These are phyloP conservation scores for Anthopleura xanthogrammica DNA, from an alignment of 92 coral and sea anemone genomes.

Conservation along the genomic window DNA sequence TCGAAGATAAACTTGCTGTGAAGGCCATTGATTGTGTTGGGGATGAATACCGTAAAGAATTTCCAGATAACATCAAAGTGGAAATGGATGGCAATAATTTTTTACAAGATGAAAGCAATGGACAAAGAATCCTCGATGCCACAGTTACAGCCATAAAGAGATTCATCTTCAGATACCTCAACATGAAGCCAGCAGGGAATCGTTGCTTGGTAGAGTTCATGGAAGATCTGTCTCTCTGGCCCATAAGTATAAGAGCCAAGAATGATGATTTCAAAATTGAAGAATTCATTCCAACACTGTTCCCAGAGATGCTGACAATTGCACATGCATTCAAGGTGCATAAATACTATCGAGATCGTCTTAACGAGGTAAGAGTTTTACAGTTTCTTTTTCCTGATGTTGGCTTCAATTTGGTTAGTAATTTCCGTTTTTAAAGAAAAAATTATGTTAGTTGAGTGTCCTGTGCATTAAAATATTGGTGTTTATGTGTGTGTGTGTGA, in stretches of 20 bases:
- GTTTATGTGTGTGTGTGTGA: too few species aligned
- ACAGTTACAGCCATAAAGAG: slow-evolving; percentile 76
- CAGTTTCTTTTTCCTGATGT: background rate
- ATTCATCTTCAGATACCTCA: slow-evolving; percentile 87
- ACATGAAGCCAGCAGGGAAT: slow-evolving; percentile 63
- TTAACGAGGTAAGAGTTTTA: slow-evolving; percentile 21
- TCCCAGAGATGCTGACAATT: slow-evolving; percentile 46
- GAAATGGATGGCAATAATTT: slow-evolving; percentile 23
- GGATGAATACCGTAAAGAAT: slow-evolving; percentile 41
- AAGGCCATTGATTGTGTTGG: slow-evolving; percentile 72
- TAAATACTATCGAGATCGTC: slow-evolving; percentile 39
- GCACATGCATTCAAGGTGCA: slow-evolving; percentile 42
- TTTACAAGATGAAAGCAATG: slow-evolving; percentile 17
- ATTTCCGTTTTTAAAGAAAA: too few species aligned
- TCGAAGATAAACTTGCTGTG: slow-evolving; percentile 83
- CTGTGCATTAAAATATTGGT: too few species aligned
- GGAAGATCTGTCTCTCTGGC: slow-evolving; percentile 88
- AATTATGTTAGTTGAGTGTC: too few species aligned
- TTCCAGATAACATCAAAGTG: slow-evolving; percentile 37
- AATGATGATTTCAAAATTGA: background rate
- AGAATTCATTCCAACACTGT: slow-evolving; percentile 7
- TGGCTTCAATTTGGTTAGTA: too few species aligned
- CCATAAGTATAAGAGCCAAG: slow-evolving; percentile 43
- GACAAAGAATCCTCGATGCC: slow-evolving; percentile 33
- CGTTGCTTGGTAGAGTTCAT: slow-evolving; percentile 52